phyloP scores from a whole-genome alignment of 2,113 vertebrate genomes.

The Malurus elegans region DNA sequence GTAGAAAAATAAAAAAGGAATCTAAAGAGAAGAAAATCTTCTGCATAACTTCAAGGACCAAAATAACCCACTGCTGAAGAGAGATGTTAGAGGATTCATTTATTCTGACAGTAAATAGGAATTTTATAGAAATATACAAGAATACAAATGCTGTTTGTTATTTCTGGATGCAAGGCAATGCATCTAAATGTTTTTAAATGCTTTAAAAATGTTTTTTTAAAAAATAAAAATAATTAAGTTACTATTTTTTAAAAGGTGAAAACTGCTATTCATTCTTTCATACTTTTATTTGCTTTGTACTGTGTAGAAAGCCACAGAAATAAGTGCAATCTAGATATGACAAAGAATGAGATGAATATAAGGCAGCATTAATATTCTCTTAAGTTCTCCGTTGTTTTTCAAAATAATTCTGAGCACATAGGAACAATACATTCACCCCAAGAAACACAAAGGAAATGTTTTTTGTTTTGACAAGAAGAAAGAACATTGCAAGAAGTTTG shows the following conservation, averaged over 20 bases:
- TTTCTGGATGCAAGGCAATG: background rate
- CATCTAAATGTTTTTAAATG: background rate
- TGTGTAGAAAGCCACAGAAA: conserved; percentile 9
- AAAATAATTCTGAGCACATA: conserved; percentile 27
- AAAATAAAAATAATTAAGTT: background rate
- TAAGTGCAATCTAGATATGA: conserved; percentile 15
- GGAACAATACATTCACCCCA: background rate
- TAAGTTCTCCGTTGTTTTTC: conserved; percentile 46
- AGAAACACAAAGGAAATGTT: background rate
- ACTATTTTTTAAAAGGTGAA: background rate
- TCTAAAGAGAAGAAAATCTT: background rate
- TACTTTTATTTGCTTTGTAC: conserved; percentile 22
- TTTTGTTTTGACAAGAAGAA: background rate
- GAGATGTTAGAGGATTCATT: background rate
- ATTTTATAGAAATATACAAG: background rate
- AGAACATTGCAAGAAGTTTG: background rate
- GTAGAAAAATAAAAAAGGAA: background rate
- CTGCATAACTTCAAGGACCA: background rate
- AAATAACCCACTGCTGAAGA: background rate
- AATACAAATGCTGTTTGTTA: background rate
- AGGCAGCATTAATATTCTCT: conserved; percentile 10
- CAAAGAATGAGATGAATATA: background rate
- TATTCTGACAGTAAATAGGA: background rate
- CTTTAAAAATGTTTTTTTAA: accelerated
- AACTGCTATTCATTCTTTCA: background rate